Conservation (phyloP, 1,140 invertebrate genomes). For the Battus philenor region DNA sequence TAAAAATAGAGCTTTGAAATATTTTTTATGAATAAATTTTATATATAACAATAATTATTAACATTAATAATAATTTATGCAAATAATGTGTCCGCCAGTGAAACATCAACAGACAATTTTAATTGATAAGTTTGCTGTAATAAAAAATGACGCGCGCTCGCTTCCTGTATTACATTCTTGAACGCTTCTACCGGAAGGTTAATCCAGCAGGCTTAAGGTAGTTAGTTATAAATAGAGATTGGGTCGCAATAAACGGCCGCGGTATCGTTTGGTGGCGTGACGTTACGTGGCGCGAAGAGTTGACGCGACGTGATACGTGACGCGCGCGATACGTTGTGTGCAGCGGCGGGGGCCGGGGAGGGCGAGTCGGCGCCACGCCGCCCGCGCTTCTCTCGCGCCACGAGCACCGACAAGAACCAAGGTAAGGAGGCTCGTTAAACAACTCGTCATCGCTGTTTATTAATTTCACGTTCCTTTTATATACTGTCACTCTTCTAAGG, state of each 20-base stretch:
- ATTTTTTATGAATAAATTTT: no score
- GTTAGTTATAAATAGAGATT: constrained; percentile 13
- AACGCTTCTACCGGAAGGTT: background rate
- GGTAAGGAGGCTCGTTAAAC: no score
- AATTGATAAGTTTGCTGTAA: no score
- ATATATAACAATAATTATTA: no score
- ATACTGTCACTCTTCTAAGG: no score
- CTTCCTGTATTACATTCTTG: background rate
- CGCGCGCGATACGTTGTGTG: constrained; percentile 21
- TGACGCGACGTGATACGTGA: constrained; percentile 11
- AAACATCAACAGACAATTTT: no score
- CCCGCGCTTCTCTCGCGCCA: constrained; percentile 66
- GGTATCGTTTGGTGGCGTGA: constrained; percentile 5
- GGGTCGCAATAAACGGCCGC: background rate
- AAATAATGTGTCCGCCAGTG: no score
- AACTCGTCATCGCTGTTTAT: no score
- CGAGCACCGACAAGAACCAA: constrained; percentile 67
- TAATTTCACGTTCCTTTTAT: no score
- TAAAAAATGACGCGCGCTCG: no score
- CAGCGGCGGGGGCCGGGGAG: constrained; percentile 36
- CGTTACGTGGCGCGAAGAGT: background rate
- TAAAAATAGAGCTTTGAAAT: no score
- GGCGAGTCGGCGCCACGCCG: constrained; percentile 53
- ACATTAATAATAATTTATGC: no score
- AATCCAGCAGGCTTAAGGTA: background rate